phyloP scores from a whole-genome alignment of 2,888 invertebrate genomes.

The Conops quadrifasciatus region DNA sequence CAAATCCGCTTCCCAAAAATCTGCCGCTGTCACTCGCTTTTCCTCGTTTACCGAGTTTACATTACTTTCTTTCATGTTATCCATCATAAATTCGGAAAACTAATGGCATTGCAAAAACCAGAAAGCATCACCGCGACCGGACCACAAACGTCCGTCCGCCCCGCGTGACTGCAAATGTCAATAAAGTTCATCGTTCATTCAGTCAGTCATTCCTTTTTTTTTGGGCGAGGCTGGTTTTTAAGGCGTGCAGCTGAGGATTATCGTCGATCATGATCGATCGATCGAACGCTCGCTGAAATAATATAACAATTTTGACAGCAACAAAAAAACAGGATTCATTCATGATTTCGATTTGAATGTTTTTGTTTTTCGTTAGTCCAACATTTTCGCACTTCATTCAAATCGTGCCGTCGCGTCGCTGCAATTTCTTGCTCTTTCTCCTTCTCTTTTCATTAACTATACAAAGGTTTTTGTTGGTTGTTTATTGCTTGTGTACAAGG shows the following conservation, averaged over 20 bases:
- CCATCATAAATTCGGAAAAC: constrained; percentile 24
- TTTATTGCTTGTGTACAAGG: too few species aligned
- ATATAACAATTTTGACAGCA: not conserved
- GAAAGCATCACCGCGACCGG: not conserved
- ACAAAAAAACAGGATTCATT: constrained; percentile 21
- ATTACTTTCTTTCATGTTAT: not conserved
- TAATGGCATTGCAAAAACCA: constrained; percentile 2
- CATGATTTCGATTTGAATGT: not conserved
- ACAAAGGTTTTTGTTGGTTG: too few species aligned
- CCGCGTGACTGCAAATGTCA: not conserved
- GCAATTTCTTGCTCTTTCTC: not conserved
- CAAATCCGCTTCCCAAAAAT: constrained; percentile 32
- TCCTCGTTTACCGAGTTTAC: too few species aligned
- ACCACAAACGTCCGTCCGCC: not conserved
- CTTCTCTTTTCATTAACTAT: not conserved
- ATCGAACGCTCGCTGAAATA: constrained; percentile 2
- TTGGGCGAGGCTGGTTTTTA: constrained; percentile 27
- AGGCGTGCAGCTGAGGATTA: constrained; percentile 60
- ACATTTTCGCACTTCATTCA: not conserved
- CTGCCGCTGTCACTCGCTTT: constrained; percentile 11
- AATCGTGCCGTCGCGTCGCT: too few species aligned
- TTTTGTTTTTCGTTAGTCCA: not conserved
- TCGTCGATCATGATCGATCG: constrained; percentile 56
- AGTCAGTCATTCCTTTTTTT: not conserved
- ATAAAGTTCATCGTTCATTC: constrained; percentile 13